Conservation (phyloP, 2,888 invertebrate genomes). For the Lepidonotus clava region DNA sequence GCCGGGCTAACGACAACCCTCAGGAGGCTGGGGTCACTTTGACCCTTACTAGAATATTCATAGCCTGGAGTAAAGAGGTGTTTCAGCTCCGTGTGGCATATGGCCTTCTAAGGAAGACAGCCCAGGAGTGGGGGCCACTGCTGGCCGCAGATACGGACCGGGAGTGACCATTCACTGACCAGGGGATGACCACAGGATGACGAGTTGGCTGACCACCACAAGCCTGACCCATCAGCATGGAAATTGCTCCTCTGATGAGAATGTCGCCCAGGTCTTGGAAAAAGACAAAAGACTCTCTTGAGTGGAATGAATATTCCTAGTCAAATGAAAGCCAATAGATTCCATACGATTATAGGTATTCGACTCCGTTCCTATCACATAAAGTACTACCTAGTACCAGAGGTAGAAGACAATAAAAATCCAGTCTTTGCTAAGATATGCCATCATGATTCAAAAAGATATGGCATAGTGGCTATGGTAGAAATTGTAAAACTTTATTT, state of each 20-base stretch:
- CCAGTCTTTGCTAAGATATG: no score
- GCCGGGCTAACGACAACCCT: background rate
- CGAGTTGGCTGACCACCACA: background rate
- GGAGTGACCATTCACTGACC: background rate
- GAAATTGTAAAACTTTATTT: no score
- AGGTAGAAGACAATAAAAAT: no score
- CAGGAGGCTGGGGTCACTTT: background rate
- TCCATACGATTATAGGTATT: no score
- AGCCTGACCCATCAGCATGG: background rate
- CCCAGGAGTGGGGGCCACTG: background rate
- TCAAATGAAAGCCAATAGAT: no score
- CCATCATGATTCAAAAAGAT: no score
- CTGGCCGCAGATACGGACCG: constrained; percentile 2
- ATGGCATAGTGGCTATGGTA: no score
- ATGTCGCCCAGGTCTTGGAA: background rate
- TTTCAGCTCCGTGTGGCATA: background rate
- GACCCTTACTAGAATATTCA: constrained; percentile 9
- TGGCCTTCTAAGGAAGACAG: background rate
- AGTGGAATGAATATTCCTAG: no score
- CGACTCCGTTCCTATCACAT: no score
- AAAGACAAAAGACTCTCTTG: no score
- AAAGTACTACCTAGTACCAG: no score
- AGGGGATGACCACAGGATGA: constrained; percentile 9
- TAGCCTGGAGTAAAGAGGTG: background rate
- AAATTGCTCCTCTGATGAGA: background rate